Conservation (phyloP, 1,140 invertebrate genomes). For the Wasmannia auropunctata region DNA sequence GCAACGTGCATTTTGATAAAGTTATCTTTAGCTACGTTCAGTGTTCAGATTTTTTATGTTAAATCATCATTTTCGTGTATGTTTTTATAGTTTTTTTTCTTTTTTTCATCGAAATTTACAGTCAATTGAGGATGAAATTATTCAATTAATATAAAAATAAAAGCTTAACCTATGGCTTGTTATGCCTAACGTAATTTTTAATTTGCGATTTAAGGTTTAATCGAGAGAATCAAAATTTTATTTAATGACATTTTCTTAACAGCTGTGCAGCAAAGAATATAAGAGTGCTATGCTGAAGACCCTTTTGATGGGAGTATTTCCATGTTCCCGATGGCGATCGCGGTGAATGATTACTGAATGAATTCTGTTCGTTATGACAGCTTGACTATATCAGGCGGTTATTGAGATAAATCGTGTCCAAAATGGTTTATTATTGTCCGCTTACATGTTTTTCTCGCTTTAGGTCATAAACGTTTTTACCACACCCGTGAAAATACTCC, state of each 20-base stretch:
- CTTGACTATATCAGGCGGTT: constrained; percentile 12
- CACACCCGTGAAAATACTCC: constrained; percentile 58
- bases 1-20: not conserved
- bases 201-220: not conserved
- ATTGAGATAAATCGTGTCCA: constrained; percentile 39
- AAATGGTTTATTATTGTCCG: constrained; percentile 70
- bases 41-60: not conserved
- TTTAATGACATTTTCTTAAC: constrained; percentile 7
- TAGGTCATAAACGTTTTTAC: constrained; percentile 42
- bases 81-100: not conserved
- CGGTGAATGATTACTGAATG: constrained; percentile 41
- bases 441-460: constrained; percentile 41
- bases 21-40: not conserved
- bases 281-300: constrained; percentile 13
- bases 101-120: not conserved
- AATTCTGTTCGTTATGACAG: constrained; percentile 24
- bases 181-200: not conserved
- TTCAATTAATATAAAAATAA: constrained; percentile 14
- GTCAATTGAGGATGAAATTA: not conserved
- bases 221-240: constrained; percentile 11
- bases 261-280: constrained; percentile 31
- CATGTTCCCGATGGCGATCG: constrained; percentile 37
- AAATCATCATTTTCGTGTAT: not conserved
- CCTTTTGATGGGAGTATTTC: constrained; percentile 49
- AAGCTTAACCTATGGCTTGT: not conserved